Evolutionary conservation across 2,797 vertebrate genomes (phyloP).

Genomic region (Melanotaenia parkinsoni): DNA sequence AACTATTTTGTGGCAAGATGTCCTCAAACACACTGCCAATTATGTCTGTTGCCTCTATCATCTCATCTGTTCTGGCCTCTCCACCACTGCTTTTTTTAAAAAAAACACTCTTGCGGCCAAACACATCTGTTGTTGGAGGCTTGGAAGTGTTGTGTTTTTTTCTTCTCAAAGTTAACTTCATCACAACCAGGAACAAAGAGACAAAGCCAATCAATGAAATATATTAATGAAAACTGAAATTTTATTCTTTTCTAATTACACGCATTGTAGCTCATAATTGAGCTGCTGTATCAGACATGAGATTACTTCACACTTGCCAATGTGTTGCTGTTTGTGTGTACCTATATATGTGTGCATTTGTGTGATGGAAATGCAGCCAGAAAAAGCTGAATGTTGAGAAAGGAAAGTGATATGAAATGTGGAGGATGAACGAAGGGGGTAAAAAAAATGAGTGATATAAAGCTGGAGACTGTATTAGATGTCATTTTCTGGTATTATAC

Average conservation of each 20-base stretch:
- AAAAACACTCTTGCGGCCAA: slow-evolving; percentile 45
- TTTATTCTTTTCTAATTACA: slow-evolving; percentile 86
- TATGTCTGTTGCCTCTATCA: slow-evolving; percentile 61
- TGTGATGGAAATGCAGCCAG: slow-evolving; percentile 31
- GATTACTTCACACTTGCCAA: slow-evolving; percentile 73
- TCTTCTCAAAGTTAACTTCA: slow-evolving; percentile 79
- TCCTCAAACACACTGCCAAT: slow-evolving; percentile 68
- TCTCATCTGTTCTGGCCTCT: slow-evolving; percentile 60
- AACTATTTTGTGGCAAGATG: slow-evolving; percentile 63
- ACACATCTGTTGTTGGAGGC: slow-evolving; percentile 34
- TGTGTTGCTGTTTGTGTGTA: slow-evolving; percentile 33
- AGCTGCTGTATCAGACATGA: slow-evolving; percentile 77
- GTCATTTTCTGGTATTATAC: slow-evolving; percentile 70
- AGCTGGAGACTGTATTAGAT: slow-evolving; percentile 31
- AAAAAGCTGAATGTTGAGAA: slow-evolving; percentile 54
- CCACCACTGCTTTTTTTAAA: slow-evolving; percentile 47
- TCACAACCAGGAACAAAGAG: slow-evolving; percentile 81
- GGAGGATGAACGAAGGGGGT: slow-evolving; percentile 48
- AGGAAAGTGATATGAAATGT: slow-evolving; percentile 55
- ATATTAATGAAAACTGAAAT: slow-evolving; percentile 83
- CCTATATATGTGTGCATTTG: slow-evolving; percentile 16
- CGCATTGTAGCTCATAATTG: slow-evolving; percentile 85
- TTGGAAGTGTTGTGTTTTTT: slow-evolving; percentile 75
- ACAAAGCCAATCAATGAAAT: slow-evolving; percentile 81
- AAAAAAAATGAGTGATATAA: slow-evolving; percentile 58